Percentiles rank a stretch among this genome's conserved stretches.
These are phyloP conservation scores for Petrophora chlorosata DNA, from an alignment of 2,888 invertebrate species.

Conservation along the genomic window DNA sequence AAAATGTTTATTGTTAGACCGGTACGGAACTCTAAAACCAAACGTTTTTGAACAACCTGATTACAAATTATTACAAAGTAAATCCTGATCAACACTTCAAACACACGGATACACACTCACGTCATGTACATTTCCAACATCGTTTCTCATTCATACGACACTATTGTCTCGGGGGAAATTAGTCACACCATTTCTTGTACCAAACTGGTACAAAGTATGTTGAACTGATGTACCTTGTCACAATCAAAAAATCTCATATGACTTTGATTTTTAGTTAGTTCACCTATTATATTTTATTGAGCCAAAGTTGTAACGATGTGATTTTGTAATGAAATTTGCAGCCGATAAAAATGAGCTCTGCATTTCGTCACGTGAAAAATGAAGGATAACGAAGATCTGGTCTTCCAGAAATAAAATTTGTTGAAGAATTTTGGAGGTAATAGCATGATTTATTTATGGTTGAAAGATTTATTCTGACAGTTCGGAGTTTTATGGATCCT, in stretches of 20 bases:
- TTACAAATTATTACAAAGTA: constrained; percentile 10
- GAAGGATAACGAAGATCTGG: constrained; percentile 10
- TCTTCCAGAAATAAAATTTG: constrained; percentile 13
- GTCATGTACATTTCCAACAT: constrained; percentile 16
- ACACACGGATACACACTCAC: constrained; percentile 2
- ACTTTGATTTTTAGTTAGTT: background rate
- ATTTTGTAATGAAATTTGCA: background rate
- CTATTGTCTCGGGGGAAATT: constrained; percentile 37
- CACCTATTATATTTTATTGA: background rate
- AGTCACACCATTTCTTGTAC: constrained; percentile 25
- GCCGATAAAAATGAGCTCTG: constrained; percentile 17
- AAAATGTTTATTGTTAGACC: no score
- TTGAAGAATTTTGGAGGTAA: constrained; percentile 1
- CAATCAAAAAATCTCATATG: background rate
- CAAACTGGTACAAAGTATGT: background rate
- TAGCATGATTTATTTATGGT: no score
- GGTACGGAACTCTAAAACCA: no score
- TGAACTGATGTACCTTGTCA: constrained; percentile 7
- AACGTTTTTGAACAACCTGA: no score
- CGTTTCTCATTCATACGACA: constrained; percentile 30
- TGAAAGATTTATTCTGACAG: constrained; percentile 2
- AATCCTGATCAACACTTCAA: constrained; percentile 20
- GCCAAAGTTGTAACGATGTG: background rate
- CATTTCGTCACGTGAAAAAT: constrained; percentile 20
- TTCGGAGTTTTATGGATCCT: background rate